A percentile compares a stretch with the other conserved stretches of the same genome.
phyloP scores from a whole-genome alignment of 2,888 invertebrate species.

The Aspidiotus destructor region DNA sequence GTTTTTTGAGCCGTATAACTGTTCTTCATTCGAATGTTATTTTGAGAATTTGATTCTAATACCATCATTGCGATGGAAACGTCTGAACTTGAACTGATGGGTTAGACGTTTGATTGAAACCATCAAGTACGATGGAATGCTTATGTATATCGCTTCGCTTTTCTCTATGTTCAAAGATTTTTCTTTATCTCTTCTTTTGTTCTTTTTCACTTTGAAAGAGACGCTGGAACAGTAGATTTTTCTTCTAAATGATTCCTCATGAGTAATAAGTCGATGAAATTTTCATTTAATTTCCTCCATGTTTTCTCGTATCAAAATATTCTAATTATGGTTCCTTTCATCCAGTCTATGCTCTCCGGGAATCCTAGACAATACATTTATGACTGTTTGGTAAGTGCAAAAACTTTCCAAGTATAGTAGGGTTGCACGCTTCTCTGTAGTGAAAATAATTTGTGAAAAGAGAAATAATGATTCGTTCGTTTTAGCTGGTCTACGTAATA shows the following conservation, averaged over 20 bases:
- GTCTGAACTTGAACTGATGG: neutral
- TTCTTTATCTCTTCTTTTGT: too few relatives aligned
- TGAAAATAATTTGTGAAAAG: too few relatives aligned
- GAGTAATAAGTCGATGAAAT: too few relatives aligned
- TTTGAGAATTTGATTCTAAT: neutral
- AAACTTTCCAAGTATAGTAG: constrained; percentile 1
- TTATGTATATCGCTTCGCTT: too few relatives aligned
- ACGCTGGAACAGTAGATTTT: constrained; percentile 30
- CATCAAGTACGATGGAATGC: too few relatives aligned
- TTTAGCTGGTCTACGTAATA: constrained; percentile 5
- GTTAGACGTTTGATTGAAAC: too few relatives aligned
- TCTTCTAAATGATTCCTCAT: neutral
- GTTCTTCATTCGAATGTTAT: neutral
- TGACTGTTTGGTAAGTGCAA: constrained; percentile 72
- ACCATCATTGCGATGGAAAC: neutral
- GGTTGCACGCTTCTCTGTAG: too few relatives aligned
- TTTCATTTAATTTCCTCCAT: constrained; percentile 12
- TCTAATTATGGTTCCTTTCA: constrained; percentile 21
- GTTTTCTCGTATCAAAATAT: neutral
- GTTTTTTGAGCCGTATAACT: neutral
- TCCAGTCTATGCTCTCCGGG: constrained; percentile 50
- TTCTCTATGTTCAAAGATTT: too few relatives aligned
- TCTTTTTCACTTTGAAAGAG: neutral
- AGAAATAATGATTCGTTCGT: too few relatives aligned
- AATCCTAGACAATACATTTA: constrained; percentile 82